Conservation (phyloP, 2,797 vertebrate genomes). For the Dromococcyx pavoninus region DNA sequence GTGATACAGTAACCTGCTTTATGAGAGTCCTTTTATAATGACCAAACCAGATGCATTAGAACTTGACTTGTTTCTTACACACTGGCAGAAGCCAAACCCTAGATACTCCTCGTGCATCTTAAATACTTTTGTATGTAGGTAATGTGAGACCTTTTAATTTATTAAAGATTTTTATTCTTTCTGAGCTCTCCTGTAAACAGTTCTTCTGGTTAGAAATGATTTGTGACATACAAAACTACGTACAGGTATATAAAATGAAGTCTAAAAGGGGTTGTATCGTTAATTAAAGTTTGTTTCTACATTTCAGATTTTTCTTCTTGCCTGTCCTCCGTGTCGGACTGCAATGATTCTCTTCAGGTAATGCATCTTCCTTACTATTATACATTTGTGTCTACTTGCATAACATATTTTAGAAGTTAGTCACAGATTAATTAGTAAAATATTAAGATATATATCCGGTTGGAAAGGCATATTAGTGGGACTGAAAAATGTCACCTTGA, state of each 20-base stretch:
- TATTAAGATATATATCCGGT: neutral
- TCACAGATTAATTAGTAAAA: neutral
- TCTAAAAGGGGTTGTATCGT: neutral
- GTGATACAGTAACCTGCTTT: neutral
- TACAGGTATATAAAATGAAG: neutral
- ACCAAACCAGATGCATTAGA: neutral
- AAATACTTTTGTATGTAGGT: neutral
- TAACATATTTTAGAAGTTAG: neutral
- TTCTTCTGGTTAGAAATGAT: neutral
- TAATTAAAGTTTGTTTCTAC: conserved; percentile 61
- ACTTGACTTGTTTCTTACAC: neutral
- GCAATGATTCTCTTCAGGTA: conserved; percentile 93
- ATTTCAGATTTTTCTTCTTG: conserved; percentile 94
- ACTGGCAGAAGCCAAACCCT: neutral
- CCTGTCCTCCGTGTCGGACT: conserved; percentile 90
- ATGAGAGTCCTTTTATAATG: neutral
- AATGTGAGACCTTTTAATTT: neutral
- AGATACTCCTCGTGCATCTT: neutral
- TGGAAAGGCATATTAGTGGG: neutral
- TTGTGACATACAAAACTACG: neutral
- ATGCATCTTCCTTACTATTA: neutral
- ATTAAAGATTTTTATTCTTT: neutral
- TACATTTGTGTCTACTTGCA: neutral
- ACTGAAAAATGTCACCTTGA: neutral
- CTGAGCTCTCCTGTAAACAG: neutral